Base-by-base conservation (phyloP, 1,140 invertebrate species). In the Thaumatotibia leucotreta region DNA sequence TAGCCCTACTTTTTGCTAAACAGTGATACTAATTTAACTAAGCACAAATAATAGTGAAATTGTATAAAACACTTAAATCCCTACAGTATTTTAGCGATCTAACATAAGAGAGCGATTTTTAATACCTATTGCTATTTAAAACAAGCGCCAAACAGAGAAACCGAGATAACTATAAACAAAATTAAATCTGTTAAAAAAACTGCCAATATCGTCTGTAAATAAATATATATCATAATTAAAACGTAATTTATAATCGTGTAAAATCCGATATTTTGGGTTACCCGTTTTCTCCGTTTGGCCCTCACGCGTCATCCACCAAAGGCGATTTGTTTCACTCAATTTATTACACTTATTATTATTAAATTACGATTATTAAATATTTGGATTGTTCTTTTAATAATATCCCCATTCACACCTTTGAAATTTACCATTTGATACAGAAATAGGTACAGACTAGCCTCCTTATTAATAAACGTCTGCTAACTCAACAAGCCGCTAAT, bases 291-390 rank as follows among this genome's bases (percentile, higher is more conserved):
- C 52, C 52, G 11, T 58, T 58, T 27, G 52, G 52, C 52, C 50
- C 0, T 68, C 69, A 71, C 75, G 76, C 69, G 64, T 76, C 74
- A 79, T 82, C 72, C 79, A 85, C 73, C 24, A 80, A 83, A 80
- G 75, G 33, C 65, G 69, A 74, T 84, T 86, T 70, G 72, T 88
- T 86, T 83, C 79, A 86, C 79, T 84, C 76, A 70, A 83, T 88
- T 88, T 88, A 83, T 84, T 77, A 86, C 83, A 88, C 79, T 87
- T 84, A 87, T 80, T 74, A 74, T 70, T 79, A 75, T 70, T 79
- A 80, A 73, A 79, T 82, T 86, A 85, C 86, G 84, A 63, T 67
- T 39, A 66, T 66, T 45, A 58, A 58, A 45, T 65, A 27, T 33
- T 6, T 49, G 5, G 1, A 63, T 63, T 45, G 52, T 58, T 58